phyloP scores from a whole-genome alignment of 2,113 vertebrate species.

The Amazona guildingii region DNA sequence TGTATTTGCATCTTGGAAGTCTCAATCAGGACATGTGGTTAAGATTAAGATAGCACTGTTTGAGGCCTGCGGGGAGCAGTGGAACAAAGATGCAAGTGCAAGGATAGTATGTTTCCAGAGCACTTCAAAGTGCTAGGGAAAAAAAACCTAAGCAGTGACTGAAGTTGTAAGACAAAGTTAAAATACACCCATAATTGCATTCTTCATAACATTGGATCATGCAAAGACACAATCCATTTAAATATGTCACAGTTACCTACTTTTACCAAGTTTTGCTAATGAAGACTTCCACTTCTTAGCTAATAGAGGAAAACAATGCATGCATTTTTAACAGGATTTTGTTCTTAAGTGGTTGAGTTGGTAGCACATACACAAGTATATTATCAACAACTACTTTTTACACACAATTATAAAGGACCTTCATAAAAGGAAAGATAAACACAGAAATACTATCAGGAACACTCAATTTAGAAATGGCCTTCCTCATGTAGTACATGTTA shows the following conservation, averaged over 20 bases:
- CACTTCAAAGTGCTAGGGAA: neutral
- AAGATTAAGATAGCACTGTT: neutral
- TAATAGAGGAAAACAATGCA: neutral
- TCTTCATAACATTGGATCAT: neutral
- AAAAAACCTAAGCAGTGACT: neutral
- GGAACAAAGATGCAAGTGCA: neutral
- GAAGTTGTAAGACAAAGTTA: neutral
- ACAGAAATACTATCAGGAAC: neutral
- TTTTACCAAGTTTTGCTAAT: neutral
- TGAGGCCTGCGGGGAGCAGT: neutral
- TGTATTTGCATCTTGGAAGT: neutral
- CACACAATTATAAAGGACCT: neutral
- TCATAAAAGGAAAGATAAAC: neutral
- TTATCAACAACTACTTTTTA: neutral
- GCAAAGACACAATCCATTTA: neutral
- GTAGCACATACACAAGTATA: neutral
- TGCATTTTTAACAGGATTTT: neutral
- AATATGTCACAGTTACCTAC: neutral
- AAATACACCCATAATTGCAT: neutral
- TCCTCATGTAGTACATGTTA: neutral
- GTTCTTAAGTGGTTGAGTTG: neutral
- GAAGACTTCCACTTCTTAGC: neutral
- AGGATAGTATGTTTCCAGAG: neutral
- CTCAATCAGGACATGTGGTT: accelerated
- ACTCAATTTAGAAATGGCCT: neutral